Conservation (phyloP, 2,797 vertebrate genomes). For the Atherinosoma microstoma region DNA sequence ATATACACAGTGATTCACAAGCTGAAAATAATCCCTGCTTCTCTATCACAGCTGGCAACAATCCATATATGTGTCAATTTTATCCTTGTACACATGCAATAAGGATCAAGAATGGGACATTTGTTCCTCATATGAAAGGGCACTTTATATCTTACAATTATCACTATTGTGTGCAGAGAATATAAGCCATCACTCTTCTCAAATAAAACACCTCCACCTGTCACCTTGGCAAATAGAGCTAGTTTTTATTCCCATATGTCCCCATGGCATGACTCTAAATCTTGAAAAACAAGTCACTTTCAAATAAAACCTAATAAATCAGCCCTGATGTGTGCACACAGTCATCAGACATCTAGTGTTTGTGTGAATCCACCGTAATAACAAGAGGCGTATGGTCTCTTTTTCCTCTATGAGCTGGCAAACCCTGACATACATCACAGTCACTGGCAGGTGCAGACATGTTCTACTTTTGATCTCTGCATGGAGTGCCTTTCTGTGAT, state of each 20-base stretch:
- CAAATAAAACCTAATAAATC: slow-evolving; percentile 33
- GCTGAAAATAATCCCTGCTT: background rate
- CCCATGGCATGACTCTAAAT: slow-evolving; percentile 5
- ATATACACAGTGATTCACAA: background rate
- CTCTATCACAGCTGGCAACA: background rate
- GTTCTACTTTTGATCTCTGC: slow-evolving; percentile 82
- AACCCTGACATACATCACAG: slow-evolving; percentile 28
- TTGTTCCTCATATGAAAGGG: slow-evolving; percentile 1
- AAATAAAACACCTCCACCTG: slow-evolving; percentile 38
- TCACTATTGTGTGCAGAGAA: slow-evolving; percentile 18
- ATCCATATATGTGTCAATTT: background rate
- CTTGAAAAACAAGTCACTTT: slow-evolving; percentile 5
- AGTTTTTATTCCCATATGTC: slow-evolving; percentile 15
- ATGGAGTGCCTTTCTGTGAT: slow-evolving; percentile 67
- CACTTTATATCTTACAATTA: background rate
- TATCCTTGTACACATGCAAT: slow-evolving; percentile 5
- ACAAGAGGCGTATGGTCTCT: slow-evolving; percentile 28
- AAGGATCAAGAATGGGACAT: background rate
- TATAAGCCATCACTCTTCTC: slow-evolving; percentile 30
- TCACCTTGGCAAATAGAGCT: slow-evolving; percentile 28
- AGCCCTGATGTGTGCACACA: slow-evolving; percentile 7
- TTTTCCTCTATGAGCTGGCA: slow-evolving; percentile 29
- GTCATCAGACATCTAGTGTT: slow-evolving; percentile 27
- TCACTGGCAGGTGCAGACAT: slow-evolving; percentile 77
- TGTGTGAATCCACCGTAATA: slow-evolving; percentile 19